Evolutionary conservation across 2,113 vertebrate genomes (phyloP).

Genomic region (Menura novaehollandiae): DNA sequence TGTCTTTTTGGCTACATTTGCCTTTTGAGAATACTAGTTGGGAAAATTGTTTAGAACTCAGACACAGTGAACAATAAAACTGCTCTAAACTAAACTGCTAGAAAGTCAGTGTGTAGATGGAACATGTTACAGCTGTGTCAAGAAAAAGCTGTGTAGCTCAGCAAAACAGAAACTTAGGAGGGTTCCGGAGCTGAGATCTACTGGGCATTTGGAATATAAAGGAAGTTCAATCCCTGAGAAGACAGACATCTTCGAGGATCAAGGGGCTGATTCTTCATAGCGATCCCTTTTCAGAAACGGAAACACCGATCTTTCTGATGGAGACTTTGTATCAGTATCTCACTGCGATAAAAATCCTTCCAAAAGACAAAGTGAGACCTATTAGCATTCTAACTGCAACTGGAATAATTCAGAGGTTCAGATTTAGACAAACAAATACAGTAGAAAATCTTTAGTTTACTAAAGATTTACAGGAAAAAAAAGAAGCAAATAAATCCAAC

Average conservation of each 20-base stretch:
- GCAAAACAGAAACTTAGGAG: neutral
- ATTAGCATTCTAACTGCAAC: neutral
- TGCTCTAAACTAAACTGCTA: neutral
- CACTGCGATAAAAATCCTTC: neutral
- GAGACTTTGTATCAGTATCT: neutral
- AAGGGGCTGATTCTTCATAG: neutral
- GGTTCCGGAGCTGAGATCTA: neutral
- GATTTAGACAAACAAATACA: neutral
- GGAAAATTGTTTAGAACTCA: conserved; percentile 38
- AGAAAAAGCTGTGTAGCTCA: neutral
- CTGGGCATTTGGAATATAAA: neutral
- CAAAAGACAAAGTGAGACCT: neutral
- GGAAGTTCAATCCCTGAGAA: neutral
- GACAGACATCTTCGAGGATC: neutral
- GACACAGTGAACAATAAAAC: conserved; percentile 29
- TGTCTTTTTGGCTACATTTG: conserved; percentile 33
- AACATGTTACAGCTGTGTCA: neutral
- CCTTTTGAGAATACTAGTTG: conserved; percentile 47
- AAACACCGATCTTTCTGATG: neutral
- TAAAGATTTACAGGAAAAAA: neutral
- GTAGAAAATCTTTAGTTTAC: neutral
- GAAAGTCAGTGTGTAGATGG: neutral
- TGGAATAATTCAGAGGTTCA: neutral
- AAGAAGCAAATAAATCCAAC: neutral
- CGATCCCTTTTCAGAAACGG: neutral